Percentiles rank a stretch among this genome's conserved stretches.
Conservation (phyloP, 2,888 invertebrate genomes). For the Ommatoiulus sabulosus region DNA sequence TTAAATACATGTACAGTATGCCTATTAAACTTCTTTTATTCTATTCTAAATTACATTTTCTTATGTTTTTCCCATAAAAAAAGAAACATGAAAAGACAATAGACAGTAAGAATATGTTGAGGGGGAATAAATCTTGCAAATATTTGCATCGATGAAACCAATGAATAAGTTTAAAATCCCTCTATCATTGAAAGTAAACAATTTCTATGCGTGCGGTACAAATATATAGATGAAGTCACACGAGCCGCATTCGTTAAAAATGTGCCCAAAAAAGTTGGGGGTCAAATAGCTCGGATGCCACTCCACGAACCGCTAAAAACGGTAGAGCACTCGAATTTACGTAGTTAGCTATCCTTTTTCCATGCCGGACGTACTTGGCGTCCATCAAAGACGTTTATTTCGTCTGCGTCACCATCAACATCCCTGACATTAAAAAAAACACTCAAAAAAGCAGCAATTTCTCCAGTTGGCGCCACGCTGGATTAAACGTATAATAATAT, state of each 20-base stretch:
- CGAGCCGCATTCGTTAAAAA: not conserved
- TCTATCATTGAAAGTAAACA: not conserved
- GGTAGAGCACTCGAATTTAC: not conserved
- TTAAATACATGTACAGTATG: no score
- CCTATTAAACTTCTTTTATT: no score
- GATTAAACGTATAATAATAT: slow-evolving; percentile 41
- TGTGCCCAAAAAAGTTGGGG: slow-evolving; percentile 29
- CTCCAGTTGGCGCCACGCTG: not conserved
- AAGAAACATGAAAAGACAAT: no score
- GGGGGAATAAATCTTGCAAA: no score
- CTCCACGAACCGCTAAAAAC: not conserved
- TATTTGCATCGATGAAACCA: not conserved
- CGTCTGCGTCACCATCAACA: slow-evolving; percentile 20
- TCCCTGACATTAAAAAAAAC: slow-evolving; percentile 46
- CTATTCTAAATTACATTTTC: no score
- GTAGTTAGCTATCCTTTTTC: not conserved
- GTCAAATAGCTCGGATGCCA: slow-evolving; percentile 7
- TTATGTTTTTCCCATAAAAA: no score
- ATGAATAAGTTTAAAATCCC: not conserved
- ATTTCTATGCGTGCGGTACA: no score
- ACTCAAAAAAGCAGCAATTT: slow-evolving; percentile 2
- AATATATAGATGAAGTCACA: not conserved
- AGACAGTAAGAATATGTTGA: not conserved
- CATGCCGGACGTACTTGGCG: slow-evolving; percentile 30
- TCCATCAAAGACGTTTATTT: slow-evolving; percentile 23